Conservation (phyloP, 1,140 invertebrate genomes). For the Danaus melanippus region DNA sequence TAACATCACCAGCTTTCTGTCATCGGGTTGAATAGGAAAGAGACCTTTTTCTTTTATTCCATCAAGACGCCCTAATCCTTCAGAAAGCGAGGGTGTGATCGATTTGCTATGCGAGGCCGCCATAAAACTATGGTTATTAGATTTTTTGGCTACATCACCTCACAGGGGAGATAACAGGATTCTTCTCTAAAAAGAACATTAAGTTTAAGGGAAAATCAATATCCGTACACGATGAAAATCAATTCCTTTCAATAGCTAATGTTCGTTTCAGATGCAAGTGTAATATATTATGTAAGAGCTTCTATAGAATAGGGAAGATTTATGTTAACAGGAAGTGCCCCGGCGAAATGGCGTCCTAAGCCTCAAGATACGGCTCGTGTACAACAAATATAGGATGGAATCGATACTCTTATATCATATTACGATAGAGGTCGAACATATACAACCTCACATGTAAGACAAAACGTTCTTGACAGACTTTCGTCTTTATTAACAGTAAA, state of each 20-base stretch:
- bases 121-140: constrained; percentile 64
- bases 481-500: too few relatives aligned
- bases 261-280: neutral
- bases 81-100: constrained; percentile 42
- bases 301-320: constrained; percentile 49
- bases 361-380: constrained; percentile 47
- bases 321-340: constrained; percentile 61
- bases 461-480: too few relatives aligned
- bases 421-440: too few relatives aligned
- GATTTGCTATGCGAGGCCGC: constrained; percentile 52
- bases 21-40: constrained; percentile 4
- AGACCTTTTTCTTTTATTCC: constrained; percentile 48
- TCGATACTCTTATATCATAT: too few relatives aligned
- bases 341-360: constrained; percentile 58
- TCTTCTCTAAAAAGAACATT: neutral
- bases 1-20: too few relatives aligned
- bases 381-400: constrained; percentile 7
- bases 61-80: constrained; percentile 53
- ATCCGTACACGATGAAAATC: constrained; percentile 7
- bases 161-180: constrained; percentile 7
- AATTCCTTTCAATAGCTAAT: constrained; percentile 8
- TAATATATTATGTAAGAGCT: constrained; percentile 18
- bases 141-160: constrained; percentile 33
- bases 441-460: too few relatives aligned
- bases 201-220: constrained; percentile 4